Evolutionary conservation across 2,113 vertebrate genomes (phyloP).

Genomic region (Amblyornis subalaris): DNA sequence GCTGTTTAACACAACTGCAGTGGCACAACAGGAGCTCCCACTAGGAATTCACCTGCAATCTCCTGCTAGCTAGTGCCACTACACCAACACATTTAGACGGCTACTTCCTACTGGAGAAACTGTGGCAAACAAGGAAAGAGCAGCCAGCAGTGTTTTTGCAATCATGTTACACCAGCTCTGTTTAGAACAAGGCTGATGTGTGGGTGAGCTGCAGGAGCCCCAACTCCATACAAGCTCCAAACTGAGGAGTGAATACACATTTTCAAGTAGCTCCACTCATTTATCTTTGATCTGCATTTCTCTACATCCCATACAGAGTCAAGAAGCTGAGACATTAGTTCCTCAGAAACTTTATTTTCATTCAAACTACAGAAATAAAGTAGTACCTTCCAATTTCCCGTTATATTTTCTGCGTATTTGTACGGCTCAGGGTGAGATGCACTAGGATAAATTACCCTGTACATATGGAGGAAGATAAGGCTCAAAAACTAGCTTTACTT

Average conservation of each 20-base stretch:
- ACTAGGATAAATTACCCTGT: constrained; percentile 21
- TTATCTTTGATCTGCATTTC: not conserved
- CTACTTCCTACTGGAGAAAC: not conserved
- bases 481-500: constrained; percentile 33
- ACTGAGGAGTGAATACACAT: fast-evolving
- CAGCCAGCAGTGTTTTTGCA: not conserved
- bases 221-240: not conserved
- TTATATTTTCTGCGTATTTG: not conserved
- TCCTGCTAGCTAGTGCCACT: not conserved
- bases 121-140: not conserved
- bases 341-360: constrained; percentile 65
- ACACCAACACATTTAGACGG: not conserved
- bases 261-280: not conserved
- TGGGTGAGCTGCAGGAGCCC: not conserved
- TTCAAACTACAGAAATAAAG: constrained; percentile 62
- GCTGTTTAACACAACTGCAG: not conserved
- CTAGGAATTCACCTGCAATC: not conserved
- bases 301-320: constrained; percentile 18
- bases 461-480: not conserved
- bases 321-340: constrained; percentile 49
- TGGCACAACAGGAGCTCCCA: not conserved
- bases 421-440: constrained; percentile 14
- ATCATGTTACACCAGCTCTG: fast-evolving
- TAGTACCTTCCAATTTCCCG: constrained; percentile 37
- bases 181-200: not conserved